Evolutionary conservation across 2,888 invertebrate species (phyloP).

Genomic region (Leptarthrus brevirostris): DNA sequence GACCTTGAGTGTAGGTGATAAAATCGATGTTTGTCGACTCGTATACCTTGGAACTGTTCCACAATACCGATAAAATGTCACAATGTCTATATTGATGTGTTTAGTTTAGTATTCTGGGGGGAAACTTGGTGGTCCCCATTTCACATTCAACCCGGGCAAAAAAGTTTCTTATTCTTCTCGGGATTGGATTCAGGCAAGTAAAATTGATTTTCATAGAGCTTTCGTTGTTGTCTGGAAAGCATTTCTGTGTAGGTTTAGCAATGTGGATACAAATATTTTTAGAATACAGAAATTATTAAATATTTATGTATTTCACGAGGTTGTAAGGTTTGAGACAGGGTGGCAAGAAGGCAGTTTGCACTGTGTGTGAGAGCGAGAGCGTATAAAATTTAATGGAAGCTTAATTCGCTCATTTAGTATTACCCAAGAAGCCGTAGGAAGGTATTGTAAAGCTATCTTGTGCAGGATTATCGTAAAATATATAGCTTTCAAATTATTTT

Average conservation of each 20-base stretch:
- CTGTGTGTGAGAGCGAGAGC: too few species aligned
- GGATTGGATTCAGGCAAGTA: not conserved
- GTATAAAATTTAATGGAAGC: too few species aligned
- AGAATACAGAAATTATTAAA: constrained; percentile 51
- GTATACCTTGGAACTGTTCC: constrained; percentile 25
- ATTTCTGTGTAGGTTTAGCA: constrained; percentile 34
- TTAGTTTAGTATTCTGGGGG: constrained; percentile 38
- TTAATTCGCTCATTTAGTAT: too few species aligned
- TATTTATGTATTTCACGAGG: constrained; percentile 49
- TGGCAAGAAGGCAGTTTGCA: too few species aligned
- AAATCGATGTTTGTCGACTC: constrained; percentile 19
- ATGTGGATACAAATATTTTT: constrained; percentile 52
- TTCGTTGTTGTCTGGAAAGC: constrained; percentile 33
- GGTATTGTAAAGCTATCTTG: not conserved
- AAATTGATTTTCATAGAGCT: constrained; percentile 43
- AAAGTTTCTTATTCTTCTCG: constrained; percentile 40
- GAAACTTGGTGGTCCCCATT: not conserved
- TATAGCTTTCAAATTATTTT: constrained; percentile 11
- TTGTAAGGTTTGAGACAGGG: not conserved
- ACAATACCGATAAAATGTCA: constrained; percentile 20
- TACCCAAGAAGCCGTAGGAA: too few species aligned
- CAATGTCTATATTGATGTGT: constrained; percentile 25
- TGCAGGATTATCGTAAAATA: not conserved
- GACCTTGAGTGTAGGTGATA: constrained; percentile 16
- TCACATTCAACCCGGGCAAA: not conserved